Evolutionary conservation across 2,113 vertebrate species (phyloP).

Genomic region (Piprites chloris): DNA sequence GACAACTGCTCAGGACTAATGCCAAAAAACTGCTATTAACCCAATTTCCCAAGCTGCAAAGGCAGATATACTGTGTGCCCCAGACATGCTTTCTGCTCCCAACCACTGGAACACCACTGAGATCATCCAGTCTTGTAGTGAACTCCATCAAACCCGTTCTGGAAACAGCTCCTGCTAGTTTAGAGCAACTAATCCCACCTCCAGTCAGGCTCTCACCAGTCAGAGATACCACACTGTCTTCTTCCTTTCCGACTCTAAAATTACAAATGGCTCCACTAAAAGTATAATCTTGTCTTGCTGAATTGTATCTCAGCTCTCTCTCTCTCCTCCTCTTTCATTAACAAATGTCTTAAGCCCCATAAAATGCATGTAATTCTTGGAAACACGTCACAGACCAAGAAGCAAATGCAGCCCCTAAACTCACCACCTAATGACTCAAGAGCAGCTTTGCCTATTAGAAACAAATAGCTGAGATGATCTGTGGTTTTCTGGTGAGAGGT

Average conservation of each 20-base stretch:
- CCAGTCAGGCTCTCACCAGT: background rate
- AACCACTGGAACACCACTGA: background rate
- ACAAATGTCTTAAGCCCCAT: slow-evolving; percentile 21
- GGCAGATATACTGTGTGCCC: accelerated
- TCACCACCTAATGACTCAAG: background rate
- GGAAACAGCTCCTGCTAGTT: background rate
- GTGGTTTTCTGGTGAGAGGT: background rate
- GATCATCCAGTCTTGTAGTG: background rate
- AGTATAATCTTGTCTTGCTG: slow-evolving; percentile 16
- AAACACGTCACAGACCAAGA: background rate
- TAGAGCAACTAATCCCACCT: background rate
- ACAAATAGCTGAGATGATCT: slow-evolving; percentile 1
- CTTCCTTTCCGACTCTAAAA: background rate
- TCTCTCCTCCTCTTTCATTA: slow-evolving; percentile 11
- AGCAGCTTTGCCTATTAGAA: background rate
- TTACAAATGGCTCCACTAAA: slow-evolving; percentile 36
- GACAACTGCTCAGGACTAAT: background rate
- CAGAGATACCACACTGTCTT: background rate
- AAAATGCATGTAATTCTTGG: slow-evolving; percentile 6
- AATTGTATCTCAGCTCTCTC: background rate
- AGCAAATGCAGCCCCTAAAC: slow-evolving; percentile 3
- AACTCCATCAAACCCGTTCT: background rate
- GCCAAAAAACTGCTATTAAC: background rate
- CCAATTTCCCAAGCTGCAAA: background rate
- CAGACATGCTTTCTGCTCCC: background rate